A percentile compares a stretch with the other conserved stretches of the same genome.
These are phyloP conservation scores for Thoracochromis brauschi DNA, from an alignment of 2,113 vertebrate genomes.

Conservation along the genomic window DNA sequence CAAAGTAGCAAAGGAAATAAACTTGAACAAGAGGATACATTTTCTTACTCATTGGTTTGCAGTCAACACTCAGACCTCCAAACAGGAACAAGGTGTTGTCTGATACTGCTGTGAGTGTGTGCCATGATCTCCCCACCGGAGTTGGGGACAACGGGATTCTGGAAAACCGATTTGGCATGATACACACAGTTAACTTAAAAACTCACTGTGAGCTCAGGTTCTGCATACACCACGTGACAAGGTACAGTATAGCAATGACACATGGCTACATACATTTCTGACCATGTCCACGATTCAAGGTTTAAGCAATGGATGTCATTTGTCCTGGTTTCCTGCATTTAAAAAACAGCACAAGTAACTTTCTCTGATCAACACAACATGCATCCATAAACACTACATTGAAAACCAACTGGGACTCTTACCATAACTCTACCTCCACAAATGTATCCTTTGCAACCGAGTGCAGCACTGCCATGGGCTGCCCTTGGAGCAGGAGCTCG, in stretches of 20 bases:
- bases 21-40: neutral
- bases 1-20: neutral
- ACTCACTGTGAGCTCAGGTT: neutral
- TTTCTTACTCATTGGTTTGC: conserved; percentile 85
- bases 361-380: neutral
- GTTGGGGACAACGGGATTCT: conserved; percentile 72
- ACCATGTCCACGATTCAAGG: conserved; percentile 87
- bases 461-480: conserved; percentile 80
- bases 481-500: conserved; percentile 84
- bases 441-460: conserved; percentile 83
- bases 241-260: neutral
- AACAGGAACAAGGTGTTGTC: conserved; percentile 85
- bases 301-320: conserved; percentile 87
- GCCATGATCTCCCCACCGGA: conserved; percentile 89
- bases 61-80: conserved; percentile 87
- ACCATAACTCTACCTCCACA: conserved; percentile 92
- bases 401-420: conserved; percentile 32
- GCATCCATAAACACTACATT: neutral
- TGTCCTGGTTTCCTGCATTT: conserved; percentile 85
- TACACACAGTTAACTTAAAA: neutral
- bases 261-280: conserved; percentile 76
- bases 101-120: conserved; percentile 82
- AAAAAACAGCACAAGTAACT: neutral
- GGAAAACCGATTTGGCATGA: conserved; percentile 1
- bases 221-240: neutral